Base-by-base conservation (phyloP, 1,140 invertebrate species). In the Sycophila sp. region DNA sequence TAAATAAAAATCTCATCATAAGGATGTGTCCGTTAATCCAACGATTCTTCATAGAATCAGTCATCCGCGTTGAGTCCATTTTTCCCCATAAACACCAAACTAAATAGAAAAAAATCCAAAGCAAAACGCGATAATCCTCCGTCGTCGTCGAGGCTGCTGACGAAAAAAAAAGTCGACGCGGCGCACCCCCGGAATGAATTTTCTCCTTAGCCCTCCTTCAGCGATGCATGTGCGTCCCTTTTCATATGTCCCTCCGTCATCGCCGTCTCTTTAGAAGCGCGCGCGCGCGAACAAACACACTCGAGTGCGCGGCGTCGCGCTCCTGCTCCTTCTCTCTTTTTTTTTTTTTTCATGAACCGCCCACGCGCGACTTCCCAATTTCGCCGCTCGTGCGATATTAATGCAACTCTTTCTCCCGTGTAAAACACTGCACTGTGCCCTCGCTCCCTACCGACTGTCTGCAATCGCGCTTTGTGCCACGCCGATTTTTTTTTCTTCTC, bases 211-310 rank as follows among this genome's bases (percentile, higher is more conserved):
- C 58, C 19, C 15, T 47, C 40, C 19, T 63, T 17, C 19, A 11
- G n/a, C 45, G 22, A 34, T 5, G 30, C 30, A 36, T 17, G n/a
- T 26, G 47, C 17, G 42, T 8, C 24, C 49, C n/a, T n/a, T 15
- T 13, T 53, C 11, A 30, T 22, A 22, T 19, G 17, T 22, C 42
- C 6, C 42, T 47, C 42, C 22, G 47, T 26, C 45, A 63, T 42
- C 28, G 56, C 42, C 45, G 51, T 38, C 56, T 62, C 49, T 65
- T 65, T 55, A 65, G 32, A 55, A 38, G 22, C n/a, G n/a, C n/a
- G n/a, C n/a, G n/a, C n/a, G n/a, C n/a, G n/a, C n/a, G 36, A 51
- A 49, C 49, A 65, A 65, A 65, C 63, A 65, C n/a, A 65, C 49
- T 64, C 19, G 32, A 38, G 30, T 51, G 10, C 13, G 36, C 19